A percentile compares a stretch with the other conserved stretches of the same genome.
These are phyloP conservation scores for Caranx melampygus DNA, from an alignment of 2,113 vertebrate species.

Conservation along the genomic window DNA sequence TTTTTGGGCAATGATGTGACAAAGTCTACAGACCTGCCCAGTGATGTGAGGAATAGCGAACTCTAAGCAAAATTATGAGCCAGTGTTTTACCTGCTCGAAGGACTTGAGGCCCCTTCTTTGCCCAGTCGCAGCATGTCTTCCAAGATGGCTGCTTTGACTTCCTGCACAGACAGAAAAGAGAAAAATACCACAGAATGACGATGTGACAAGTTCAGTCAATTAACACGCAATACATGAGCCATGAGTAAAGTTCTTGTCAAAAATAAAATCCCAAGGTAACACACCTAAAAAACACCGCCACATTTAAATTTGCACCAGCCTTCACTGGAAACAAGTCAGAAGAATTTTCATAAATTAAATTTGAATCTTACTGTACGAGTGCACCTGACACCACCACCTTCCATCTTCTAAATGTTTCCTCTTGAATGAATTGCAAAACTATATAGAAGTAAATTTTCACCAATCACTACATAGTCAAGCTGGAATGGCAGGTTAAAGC, in stretches of 20 bases:
- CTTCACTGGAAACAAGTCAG: too few relatives aligned
- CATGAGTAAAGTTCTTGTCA: too few relatives aligned
- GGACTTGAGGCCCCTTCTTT: constrained; percentile 92
- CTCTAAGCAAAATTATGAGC: not conserved
- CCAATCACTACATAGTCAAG: too few relatives aligned
- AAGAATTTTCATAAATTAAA: not conserved
- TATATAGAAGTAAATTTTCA: too few relatives aligned
- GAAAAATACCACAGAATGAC: not conserved
- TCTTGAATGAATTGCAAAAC: not conserved
- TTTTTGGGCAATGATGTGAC: not conserved
- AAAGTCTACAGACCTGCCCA: not conserved
- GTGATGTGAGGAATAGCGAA: not conserved
- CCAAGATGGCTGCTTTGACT: constrained; percentile 87
- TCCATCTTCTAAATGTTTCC: not conserved
- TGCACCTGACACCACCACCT: not conserved
- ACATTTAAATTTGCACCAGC: too few relatives aligned
- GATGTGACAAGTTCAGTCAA: too few relatives aligned
- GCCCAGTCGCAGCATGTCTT: constrained; percentile 89
- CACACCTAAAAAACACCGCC: too few relatives aligned
- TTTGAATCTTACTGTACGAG: not conserved
- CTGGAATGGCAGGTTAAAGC: too few relatives aligned
- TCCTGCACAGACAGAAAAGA: constrained; percentile 79
- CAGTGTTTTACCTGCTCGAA: constrained; percentile 92
- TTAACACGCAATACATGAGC: too few relatives aligned
- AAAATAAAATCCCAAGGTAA: too few relatives aligned